Conservation (phyloP, 2,888 invertebrate genomes). For the Agonopterix heracliana region DNA sequence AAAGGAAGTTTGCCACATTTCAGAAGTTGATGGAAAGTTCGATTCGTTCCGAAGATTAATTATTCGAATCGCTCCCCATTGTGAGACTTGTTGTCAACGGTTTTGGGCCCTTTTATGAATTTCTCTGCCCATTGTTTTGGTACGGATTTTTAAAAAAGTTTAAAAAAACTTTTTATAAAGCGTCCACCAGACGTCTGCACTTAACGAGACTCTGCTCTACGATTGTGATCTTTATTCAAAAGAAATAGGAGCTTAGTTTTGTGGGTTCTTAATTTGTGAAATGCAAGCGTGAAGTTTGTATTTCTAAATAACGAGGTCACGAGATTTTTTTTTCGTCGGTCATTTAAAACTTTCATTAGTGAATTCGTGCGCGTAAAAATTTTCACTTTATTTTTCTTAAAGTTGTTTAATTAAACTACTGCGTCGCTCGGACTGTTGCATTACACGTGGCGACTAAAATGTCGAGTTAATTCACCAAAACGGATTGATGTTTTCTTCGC, state of each 20-base stretch:
- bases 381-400: slow-evolving; percentile 56
- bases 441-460: too few species aligned
- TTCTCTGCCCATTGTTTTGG: slow-evolving; percentile 63
- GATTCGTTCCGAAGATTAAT: slow-evolving; percentile 67
- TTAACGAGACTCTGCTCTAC: slow-evolving; percentile 10
- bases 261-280: slow-evolving; percentile 16
- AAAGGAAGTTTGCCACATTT: slow-evolving; percentile 8
- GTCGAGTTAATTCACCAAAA: too few species aligned
- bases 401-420: slow-evolving; percentile 40
- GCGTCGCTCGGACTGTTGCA: background rate
- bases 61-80: slow-evolving; percentile 57
- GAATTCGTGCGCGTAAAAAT: slow-evolving; percentile 58
- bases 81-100: slow-evolving; percentile 57
- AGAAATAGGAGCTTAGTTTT: slow-evolving; percentile 15
- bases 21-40: slow-evolving; percentile 31
- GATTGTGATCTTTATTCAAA: slow-evolving; percentile 23
- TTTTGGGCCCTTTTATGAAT: slow-evolving; percentile 61
- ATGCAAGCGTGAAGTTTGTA: slow-evolving; percentile 40
- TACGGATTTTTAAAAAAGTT: slow-evolving; percentile 57
- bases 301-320: slow-evolving; percentile 64
- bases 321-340: slow-evolving; percentile 56
- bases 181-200: slow-evolving; percentile 10
- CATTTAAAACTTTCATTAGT: slow-evolving; percentile 73
- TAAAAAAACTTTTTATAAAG: slow-evolving; percentile 47
- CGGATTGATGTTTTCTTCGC: too few species aligned